Evolutionary conservation across 1,140 invertebrate genomes (phyloP).

Genomic region (silkworm (Bombyx mori)): ASM3026992v2 NC_085124.1:6841501-6842000

Average conservation of each 20-base stretch:
- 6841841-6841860: conserved; percentile 19
- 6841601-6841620: conserved; percentile 40
- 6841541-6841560: conserved; percentile 35
- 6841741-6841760: too few relatives aligned
- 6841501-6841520: conserved; percentile 25
- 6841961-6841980: too few relatives aligned
- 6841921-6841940: conserved; percentile 1
- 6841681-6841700: too few relatives aligned
- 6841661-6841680: conserved; percentile 8
- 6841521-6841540: conserved; percentile 18
- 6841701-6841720: too few relatives aligned
- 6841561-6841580: conserved; percentile 46
- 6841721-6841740: too few relatives aligned
- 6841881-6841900: conserved; percentile 16
- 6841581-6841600: conserved; percentile 38
- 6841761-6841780: too few relatives aligned
- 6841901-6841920: conserved; percentile 10
- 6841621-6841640: conserved; percentile 29
- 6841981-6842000: too few relatives aligned
- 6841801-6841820: not conserved
- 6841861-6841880: conserved; percentile 13
- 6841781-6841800: too few relatives aligned
- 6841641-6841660: conserved; percentile 20
- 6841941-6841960: not conserved
- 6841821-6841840: not conserved